Conservation (phyloP, 2,797 vertebrate species). For the Lagocephalus sceleratus region DNA sequence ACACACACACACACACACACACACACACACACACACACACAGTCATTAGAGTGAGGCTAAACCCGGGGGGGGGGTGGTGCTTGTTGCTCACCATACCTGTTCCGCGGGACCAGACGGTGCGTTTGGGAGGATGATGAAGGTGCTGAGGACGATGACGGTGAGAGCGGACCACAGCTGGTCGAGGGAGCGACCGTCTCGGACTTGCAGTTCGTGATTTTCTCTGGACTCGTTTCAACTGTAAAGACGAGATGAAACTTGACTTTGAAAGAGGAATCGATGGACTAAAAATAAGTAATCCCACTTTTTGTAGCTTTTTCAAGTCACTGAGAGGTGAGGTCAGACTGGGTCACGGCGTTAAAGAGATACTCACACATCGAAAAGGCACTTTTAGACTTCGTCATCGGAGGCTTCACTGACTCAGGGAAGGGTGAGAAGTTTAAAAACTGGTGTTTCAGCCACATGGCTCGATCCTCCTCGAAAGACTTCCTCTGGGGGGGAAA, state of each 20-base stretch:
- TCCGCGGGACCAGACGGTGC: constrained; percentile 42
- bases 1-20: too few relatives aligned
- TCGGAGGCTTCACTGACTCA: constrained; percentile 59
- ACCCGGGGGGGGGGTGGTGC: constrained; percentile 27
- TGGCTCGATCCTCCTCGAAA: constrained; percentile 77
- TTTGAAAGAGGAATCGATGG: not conserved
- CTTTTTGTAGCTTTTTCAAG: too few relatives aligned
- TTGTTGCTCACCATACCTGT: constrained; percentile 22
- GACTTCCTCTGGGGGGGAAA: constrained; percentile 66
- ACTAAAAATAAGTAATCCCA: not conserved
- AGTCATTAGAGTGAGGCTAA: not conserved
- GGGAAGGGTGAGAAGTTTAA: constrained; percentile 72
- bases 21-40: too few relatives aligned
- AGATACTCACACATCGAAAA: constrained; percentile 68
- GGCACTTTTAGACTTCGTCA: constrained; percentile 66
- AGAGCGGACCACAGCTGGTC: constrained; percentile 10
- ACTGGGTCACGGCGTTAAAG: not conserved
- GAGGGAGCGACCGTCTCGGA: constrained; percentile 29
- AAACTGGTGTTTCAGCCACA: constrained; percentile 79
- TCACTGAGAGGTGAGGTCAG: not conserved
- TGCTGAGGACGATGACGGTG: constrained; percentile 26
- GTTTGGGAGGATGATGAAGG: too few relatives aligned
- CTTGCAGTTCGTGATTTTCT: constrained; percentile 25
- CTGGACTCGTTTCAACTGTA: constrained; percentile 53
- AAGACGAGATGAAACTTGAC: constrained; percentile 11